phyloP scores from a whole-genome alignment of 2,113 vertebrate species.

The Megaleporinus macrocephalus region DNA sequence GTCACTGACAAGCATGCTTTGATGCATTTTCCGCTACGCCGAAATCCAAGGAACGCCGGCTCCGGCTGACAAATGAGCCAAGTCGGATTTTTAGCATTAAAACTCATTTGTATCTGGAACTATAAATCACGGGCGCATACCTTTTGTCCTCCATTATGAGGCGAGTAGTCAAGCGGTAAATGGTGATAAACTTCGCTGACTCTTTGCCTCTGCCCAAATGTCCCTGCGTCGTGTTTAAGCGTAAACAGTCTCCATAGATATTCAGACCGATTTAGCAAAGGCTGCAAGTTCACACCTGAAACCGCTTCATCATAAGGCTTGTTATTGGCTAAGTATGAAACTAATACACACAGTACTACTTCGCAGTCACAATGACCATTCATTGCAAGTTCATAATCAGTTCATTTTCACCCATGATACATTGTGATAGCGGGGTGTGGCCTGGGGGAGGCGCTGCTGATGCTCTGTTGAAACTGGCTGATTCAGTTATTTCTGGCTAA shows the following conservation, averaged over 20 bases:
- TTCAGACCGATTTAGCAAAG: constrained; percentile 1
- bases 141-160: constrained; percentile 29
- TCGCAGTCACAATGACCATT: too few relatives aligned
- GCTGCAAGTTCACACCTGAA: too few relatives aligned
- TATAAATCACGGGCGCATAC: constrained; percentile 45
- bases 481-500: too few relatives aligned
- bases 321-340: not conserved
- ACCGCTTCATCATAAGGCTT: not conserved
- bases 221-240: constrained; percentile 22
- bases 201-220: constrained; percentile 15
- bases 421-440: too few relatives aligned
- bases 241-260: not conserved
- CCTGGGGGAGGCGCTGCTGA: too few relatives aligned
- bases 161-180: constrained; percentile 34
- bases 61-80: constrained; percentile 48
- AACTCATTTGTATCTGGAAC: constrained; percentile 36
- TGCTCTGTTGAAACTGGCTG: too few relatives aligned
- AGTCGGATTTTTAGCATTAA: constrained; percentile 27
- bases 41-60: constrained; percentile 21
- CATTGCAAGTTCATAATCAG: too few relatives aligned
- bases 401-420: too few relatives aligned
- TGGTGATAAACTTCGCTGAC: constrained; percentile 36
- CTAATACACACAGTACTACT: too few relatives aligned
- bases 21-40: constrained; percentile 6
- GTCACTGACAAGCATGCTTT: constrained; percentile 11